These are phyloP conservation scores for Schizopygopsis pylzovi DNA, from an alignment of 2,797 vertebrate genomes.

Conservation along the genomic window DNA sequence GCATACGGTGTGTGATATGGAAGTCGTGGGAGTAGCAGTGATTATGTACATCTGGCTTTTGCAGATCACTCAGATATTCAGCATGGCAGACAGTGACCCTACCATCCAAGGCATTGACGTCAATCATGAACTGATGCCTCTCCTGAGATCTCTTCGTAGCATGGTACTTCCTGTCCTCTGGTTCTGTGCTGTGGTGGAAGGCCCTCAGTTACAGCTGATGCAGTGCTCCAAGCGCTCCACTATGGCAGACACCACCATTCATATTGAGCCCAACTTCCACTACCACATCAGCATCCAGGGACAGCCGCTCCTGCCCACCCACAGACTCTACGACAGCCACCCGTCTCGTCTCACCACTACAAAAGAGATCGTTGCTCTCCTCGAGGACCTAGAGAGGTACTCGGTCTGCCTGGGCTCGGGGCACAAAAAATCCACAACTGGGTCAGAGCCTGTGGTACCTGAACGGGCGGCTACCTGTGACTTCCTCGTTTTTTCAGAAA, in stretches of 20 bases:
- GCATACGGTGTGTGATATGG: neutral
- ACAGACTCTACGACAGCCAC: slow-evolving; percentile 75
- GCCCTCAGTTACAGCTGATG: slow-evolving; percentile 78
- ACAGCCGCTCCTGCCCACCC: slow-evolving; percentile 79
- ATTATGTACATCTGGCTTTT: slow-evolving; percentile 18
- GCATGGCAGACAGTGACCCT: slow-evolving; percentile 66
- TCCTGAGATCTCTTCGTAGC: slow-evolving; percentile 71
- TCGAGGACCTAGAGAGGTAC: slow-evolving; percentile 77
- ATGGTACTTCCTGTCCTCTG: slow-evolving; percentile 75
- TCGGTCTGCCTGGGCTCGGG: slow-evolving; percentile 75
- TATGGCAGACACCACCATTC: slow-evolving; percentile 79
- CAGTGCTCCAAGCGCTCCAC: slow-evolving; percentile 80
- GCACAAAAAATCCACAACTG: slow-evolving; percentile 18
- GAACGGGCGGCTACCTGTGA: slow-evolving; percentile 78
- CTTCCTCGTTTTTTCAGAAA: slow-evolving; percentile 74
- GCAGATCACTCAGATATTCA: slow-evolving; percentile 82
- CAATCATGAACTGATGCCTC: slow-evolving; percentile 72
- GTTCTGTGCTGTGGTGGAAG: slow-evolving; percentile 78
- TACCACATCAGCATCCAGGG: slow-evolving; percentile 79
- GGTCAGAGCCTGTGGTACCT: slow-evolving; percentile 68
- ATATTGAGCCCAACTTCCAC: slow-evolving; percentile 76
- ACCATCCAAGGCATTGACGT: slow-evolving; percentile 45
- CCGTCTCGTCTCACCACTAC: slow-evolving; percentile 65
- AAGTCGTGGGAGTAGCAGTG: neutral
- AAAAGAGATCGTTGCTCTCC: slow-evolving; percentile 70